Conservation (phyloP, 2,797 vertebrate species). For the Coregonus suidteri region DNA sequence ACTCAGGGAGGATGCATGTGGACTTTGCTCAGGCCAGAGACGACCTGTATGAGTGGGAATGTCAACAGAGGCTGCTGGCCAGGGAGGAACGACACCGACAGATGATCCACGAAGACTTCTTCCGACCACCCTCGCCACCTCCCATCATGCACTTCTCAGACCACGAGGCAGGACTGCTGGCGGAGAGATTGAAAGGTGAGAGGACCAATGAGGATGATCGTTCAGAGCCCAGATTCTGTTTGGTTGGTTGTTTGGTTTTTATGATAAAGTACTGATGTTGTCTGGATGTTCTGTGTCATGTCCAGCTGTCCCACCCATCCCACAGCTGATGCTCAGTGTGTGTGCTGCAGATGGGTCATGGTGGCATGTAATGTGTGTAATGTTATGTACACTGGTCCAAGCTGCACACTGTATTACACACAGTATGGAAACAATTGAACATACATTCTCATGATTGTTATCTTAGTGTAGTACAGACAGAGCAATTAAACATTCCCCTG, state of each 20-base stretch:
- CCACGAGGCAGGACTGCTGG: slow-evolving; percentile 79
- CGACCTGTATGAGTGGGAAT: slow-evolving; percentile 87
- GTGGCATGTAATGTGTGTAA: slow-evolving; percentile 1
- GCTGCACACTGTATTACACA: slow-evolving; percentile 27
- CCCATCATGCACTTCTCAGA: slow-evolving; percentile 85
- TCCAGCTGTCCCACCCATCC: slow-evolving; percentile 6
- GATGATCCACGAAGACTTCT: slow-evolving; percentile 77
- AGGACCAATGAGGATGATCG: too few relatives aligned
- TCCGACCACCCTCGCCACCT: slow-evolving; percentile 80
- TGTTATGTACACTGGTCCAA: not conserved
- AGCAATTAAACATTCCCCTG: not conserved
- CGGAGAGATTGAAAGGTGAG: slow-evolving; percentile 84
- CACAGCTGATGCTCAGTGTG: not conserved
- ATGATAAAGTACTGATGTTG: too few relatives aligned
- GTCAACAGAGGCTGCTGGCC: slow-evolving; percentile 83
- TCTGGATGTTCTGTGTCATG: not conserved
- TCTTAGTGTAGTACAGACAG: not conserved
- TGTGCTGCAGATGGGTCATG: not conserved
- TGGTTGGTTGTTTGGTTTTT: too few relatives aligned
- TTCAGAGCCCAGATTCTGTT: too few relatives aligned
- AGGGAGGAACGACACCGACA: slow-evolving; percentile 82
- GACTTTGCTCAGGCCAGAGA: slow-evolving; percentile 86
- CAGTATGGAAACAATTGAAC: not conserved
- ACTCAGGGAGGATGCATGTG: slow-evolving; percentile 83
- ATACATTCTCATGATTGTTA: not conserved